Evolutionary conservation across 2,888 invertebrate species (phyloP), one percentile per base, ranked within the genome.

Genomic region (Scaptomyza parva): DNA sequence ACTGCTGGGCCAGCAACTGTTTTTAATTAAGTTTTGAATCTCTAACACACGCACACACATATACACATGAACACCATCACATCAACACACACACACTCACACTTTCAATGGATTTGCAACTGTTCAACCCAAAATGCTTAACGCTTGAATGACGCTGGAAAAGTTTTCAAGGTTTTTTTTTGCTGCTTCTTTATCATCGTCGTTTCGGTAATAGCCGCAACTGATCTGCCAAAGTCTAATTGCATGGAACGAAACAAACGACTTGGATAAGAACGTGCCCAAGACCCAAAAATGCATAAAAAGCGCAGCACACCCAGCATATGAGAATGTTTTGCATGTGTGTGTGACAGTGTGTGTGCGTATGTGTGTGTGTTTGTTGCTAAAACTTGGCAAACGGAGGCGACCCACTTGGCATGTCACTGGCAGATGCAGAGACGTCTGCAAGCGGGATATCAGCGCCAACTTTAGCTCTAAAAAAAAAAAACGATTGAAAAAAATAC

Each of bases 201-300:
- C 60, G 78, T 47, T 61, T 53, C 14, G 60, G 57, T 66, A 75
- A 74, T 73, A 64, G 70, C 76, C 45, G 61, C 61, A 60, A 61
- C 60, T 61, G 86, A 88, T 80, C 84, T 83, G 82, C 87, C 83
- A 88, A 85, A 88, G 76, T 88, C 84, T 85, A 85, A 85, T 85
- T 85, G 84, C 84, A 80, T 76, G 84, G 84, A 85, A 85, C 86
- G 84, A 83, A 88, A 86, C 86, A 85, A 84, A 88, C 88, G 80
- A 85, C 86, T 88, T 75, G 88, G 80, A 79, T 77, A 87, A 62
- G 47, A 5, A 39, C 53, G 33, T 64, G 63, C 45, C 30, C 41
- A n/a, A 62, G 51, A 37, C 47, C 26, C 9, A 30, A 30, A 65
- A 65, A 43, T 35, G 53, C 51, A 69, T 55, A 57, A 76, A 77